Percentiles rank a stretch among this genome's conserved stretches.
phyloP scores from a whole-genome alignment of 1,140 invertebrate genomes.

The Cyrtorhinus lividipennis region DNA sequence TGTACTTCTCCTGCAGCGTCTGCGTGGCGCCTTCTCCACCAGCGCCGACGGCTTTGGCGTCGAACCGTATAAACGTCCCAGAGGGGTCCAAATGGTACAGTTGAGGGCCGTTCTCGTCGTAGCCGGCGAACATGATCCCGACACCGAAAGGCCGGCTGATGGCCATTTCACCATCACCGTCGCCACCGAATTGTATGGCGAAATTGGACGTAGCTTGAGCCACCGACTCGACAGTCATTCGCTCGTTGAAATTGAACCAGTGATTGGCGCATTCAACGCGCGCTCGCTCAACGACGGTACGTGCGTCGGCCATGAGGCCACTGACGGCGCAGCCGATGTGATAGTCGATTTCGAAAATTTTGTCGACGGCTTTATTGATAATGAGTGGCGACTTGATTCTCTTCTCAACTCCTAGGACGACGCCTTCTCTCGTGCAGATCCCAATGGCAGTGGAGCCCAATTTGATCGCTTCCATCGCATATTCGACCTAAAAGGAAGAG shows the following conservation, averaged over 20 bases:
- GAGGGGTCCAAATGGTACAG: slow-evolving; percentile 98
- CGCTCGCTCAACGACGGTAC: slow-evolving; percentile 87
- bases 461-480: slow-evolving; percentile 99
- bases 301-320: slow-evolving; percentile 94
- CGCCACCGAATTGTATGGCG: slow-evolving; percentile 97
- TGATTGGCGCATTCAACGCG: slow-evolving; percentile 93
- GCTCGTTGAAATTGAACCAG: slow-evolving; percentile 95
- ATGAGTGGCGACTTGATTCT: slow-evolving; percentile 92
- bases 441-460: slow-evolving; percentile 97
- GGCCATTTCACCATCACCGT: slow-evolving; percentile 73
- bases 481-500: slow-evolving; percentile 76
- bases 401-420: slow-evolving; percentile 95
- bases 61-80: slow-evolving; percentile 91
- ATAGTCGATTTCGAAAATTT: slow-evolving; percentile 90
- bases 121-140: slow-evolving; percentile 78
- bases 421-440: slow-evolving; percentile 86
- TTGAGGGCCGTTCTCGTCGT: slow-evolving; percentile 73
- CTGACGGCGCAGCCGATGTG: slow-evolving; percentile 97
- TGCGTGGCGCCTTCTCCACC: slow-evolving; percentile 98
- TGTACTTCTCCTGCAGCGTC: slow-evolving; percentile 74
- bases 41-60: slow-evolving; percentile 98
- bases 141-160: slow-evolving; percentile 96
- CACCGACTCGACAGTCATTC: slow-evolving; percentile 92
- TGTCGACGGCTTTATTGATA: slow-evolving; percentile 92
- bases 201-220: slow-evolving; percentile 96